A percentile compares a stretch with the other conserved stretches of the same genome.
Evolutionary conservation across 2,888 invertebrate species (phyloP).

Genomic region (Oxystoma pomonae): DNA sequence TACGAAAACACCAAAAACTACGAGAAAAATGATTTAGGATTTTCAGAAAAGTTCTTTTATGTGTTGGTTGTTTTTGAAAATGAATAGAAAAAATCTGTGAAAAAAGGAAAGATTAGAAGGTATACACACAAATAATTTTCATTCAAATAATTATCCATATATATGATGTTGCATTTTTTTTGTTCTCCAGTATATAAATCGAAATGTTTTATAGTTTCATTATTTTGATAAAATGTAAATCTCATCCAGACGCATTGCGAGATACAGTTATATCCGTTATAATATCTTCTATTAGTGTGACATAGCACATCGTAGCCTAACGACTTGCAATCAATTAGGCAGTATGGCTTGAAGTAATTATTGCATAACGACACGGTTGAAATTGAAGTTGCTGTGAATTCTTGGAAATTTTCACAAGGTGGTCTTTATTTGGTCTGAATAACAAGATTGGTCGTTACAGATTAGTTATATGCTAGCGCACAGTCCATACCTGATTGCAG

Average conservation of each 20-base stretch:
- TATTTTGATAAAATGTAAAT: background rate
- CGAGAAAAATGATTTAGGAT: too few relatives aligned
- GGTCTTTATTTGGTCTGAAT: background rate
- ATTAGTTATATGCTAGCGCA: too few relatives aligned
- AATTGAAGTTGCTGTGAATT: background rate
- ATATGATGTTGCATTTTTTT: too few relatives aligned
- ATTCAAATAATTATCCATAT: too few relatives aligned
- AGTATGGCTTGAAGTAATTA: background rate
- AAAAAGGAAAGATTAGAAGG: too few relatives aligned
- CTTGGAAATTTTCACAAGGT: background rate
- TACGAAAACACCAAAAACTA: too few relatives aligned
- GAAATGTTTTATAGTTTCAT: too few relatives aligned
- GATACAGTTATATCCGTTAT: background rate
- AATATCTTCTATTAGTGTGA: background rate
- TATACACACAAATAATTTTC: too few relatives aligned
- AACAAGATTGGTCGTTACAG: background rate
- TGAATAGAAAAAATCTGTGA: too few relatives aligned
- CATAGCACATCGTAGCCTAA: background rate
- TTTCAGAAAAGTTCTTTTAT: too few relatives aligned
- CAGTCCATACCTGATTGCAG: background rate
- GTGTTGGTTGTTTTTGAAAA: too few relatives aligned
- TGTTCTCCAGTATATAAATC: too few relatives aligned
- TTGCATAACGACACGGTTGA: background rate
- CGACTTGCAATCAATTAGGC: background rate
- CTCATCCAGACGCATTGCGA: background rate